Evolutionary conservation across 2,113 vertebrate genomes (phyloP).

Genomic region (Neoarius graeffei): DNA sequence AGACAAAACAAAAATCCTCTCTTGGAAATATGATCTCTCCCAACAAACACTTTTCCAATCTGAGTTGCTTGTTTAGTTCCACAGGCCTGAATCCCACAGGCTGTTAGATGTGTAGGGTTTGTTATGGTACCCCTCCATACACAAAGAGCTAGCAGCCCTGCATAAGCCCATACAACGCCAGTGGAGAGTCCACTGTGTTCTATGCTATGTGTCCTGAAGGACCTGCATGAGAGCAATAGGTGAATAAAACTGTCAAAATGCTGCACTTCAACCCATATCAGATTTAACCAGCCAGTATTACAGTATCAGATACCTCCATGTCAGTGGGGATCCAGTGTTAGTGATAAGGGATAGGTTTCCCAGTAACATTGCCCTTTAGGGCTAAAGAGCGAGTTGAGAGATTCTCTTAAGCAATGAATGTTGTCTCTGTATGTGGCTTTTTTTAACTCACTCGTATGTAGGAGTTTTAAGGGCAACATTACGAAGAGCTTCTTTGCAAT

Average conservation of each 20-base stretch:
- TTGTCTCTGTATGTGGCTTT: too few relatives aligned
- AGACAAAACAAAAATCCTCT: constrained; percentile 43
- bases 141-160: background rate
- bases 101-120: constrained; percentile 11
- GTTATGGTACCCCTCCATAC: constrained; percentile 6
- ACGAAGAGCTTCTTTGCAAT: too few relatives aligned
- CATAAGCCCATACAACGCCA: background rate
- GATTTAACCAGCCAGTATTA: background rate
- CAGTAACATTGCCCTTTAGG: too few relatives aligned
- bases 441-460: too few relatives aligned
- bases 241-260: constrained; percentile 31
- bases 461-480: too few relatives aligned
- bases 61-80: constrained; percentile 19
- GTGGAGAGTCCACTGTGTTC: constrained; percentile 1
- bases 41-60: constrained; percentile 8
- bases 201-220: constrained; percentile 37
- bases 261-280: constrained; percentile 21
- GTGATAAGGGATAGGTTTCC: background rate
- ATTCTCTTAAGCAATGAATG: too few relatives aligned
- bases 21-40: constrained; percentile 25
- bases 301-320: background rate
- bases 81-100: constrained; percentile 24
- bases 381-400: too few relatives aligned
- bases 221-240: constrained; percentile 7
- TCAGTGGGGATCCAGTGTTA: background rate